A percentile compares a stretch with the other conserved stretches of the same genome.
Conservation (phyloP, 2,888 invertebrate genomes). For the Andrena flavipes region DNA sequence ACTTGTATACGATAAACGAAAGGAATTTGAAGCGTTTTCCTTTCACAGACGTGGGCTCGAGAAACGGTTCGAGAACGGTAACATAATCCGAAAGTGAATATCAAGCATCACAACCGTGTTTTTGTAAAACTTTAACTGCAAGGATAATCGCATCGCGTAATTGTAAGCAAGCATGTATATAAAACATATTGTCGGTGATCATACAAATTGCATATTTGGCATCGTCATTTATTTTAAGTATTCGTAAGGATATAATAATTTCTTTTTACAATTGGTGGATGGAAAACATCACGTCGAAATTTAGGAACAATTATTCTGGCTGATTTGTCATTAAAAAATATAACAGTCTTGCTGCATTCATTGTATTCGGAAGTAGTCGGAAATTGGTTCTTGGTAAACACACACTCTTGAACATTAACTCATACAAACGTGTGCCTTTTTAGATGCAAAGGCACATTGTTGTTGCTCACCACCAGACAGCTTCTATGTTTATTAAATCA, state of each 20-base stretch:
- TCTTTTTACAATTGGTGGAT: constrained; percentile 47
- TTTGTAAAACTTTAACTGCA: constrained; percentile 1
- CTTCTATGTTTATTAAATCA: constrained; percentile 21
- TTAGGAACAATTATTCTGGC: constrained; percentile 39
- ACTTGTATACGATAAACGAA: no score
- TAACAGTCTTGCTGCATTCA: constrained; percentile 55
- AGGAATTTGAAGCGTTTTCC: no score
- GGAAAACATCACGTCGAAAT: constrained; percentile 45
- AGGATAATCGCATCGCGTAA: constrained; percentile 21
- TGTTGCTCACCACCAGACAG: constrained; percentile 24
- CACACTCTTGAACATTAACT: constrained; percentile 51
- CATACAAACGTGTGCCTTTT: constrained; percentile 36
- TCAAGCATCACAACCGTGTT: constrained; percentile 30
- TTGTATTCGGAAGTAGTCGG: constrained; percentile 32
- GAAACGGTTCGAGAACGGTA: no score
- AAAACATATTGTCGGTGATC: constrained; percentile 19
- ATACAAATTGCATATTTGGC: constrained; percentile 10
- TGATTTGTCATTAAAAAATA: constrained; percentile 57
- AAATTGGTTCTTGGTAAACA: constrained; percentile 55
- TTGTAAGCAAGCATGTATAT: constrained; percentile 31
- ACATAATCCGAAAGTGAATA: no score
- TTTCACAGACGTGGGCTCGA: no score
- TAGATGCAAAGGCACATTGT: constrained; percentile 36
- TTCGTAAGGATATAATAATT: constrained; percentile 38
- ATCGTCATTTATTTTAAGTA: constrained; percentile 58